Percentiles rank a stretch among this genome's conserved stretches.
phyloP scores from a whole-genome alignment of 2,888 invertebrate genomes.

The Conops quadrifasciatus region DNA sequence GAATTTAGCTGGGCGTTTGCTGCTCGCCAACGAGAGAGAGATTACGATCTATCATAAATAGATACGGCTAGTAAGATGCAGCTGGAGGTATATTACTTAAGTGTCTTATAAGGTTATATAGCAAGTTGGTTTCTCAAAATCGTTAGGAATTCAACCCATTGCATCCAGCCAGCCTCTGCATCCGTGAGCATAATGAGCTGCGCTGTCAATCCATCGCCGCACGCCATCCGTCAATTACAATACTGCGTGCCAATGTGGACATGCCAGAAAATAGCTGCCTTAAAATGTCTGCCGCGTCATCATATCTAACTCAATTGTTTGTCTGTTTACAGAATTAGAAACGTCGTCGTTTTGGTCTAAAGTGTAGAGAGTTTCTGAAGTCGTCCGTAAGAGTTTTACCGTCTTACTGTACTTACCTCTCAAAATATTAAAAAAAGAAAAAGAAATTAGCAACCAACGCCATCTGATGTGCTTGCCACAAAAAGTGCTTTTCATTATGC shows the following conservation, averaged over 20 bases:
- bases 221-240: conserved; percentile 25
- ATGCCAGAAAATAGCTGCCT: background rate
- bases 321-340: background rate
- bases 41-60: too few species aligned
- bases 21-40: too few species aligned
- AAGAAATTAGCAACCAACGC: conserved; percentile 16
- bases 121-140: too few species aligned
- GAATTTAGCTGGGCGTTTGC: too few species aligned
- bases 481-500: background rate
- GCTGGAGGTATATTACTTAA: too few species aligned
- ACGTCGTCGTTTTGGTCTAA: background rate
- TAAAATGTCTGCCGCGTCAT: background rate
- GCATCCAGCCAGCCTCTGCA: too few species aligned
- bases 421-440: too few species aligned
- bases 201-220: conserved; percentile 4
- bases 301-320: background rate
- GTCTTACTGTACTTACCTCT: too few species aligned
- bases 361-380: background rate
- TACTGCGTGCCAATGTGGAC: background rate
- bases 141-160: background rate
- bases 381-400: too few species aligned
- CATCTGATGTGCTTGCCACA: background rate
- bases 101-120: too few species aligned
- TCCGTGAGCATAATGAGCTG: background rate
- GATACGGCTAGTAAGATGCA: too few species aligned